phyloP scores from a whole-genome alignment of 2,888 invertebrate genomes.

The Drosophila kuntzei region DNA sequence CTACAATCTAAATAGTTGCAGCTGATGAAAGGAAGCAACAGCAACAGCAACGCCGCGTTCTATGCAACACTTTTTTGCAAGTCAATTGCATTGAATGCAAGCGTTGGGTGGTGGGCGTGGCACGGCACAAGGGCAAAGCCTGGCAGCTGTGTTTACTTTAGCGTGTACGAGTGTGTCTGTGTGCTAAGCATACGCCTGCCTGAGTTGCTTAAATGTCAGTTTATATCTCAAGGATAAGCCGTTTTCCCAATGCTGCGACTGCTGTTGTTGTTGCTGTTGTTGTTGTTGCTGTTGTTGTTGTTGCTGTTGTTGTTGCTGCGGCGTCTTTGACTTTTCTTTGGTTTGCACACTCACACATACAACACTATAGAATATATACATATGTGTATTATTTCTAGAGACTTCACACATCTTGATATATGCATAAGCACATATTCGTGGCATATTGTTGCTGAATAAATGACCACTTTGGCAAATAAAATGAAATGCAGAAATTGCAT shows the following conservation, averaged over 20 bases:
- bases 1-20: constrained; percentile 30
- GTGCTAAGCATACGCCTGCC: constrained; percentile 71
- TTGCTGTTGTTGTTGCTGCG: constrained; percentile 14
- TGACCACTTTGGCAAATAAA: constrained; percentile 27
- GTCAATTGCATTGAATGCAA: constrained; percentile 61
- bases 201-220: constrained; percentile 81
- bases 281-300: constrained; percentile 25
- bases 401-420: constrained; percentile 63
- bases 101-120: not conserved
- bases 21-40: constrained; percentile 29
- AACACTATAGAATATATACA: constrained; percentile 8
- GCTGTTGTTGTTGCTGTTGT: constrained; percentile 36
- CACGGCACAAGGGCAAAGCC: constrained; percentile 55
- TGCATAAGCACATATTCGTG: constrained; percentile 48
- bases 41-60: constrained; percentile 24
- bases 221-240: constrained; percentile 82
- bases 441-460: constrained; percentile 24
- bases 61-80: constrained; percentile 51
- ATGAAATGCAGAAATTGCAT: constrained; percentile 40
- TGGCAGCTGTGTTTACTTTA: constrained; percentile 62
- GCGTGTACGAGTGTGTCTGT: constrained; percentile 35
- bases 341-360: too few species aligned
- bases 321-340: constrained; percentile 53
- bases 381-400: constrained; percentile 51
- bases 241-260: constrained; percentile 67